Percentiles rank a stretch among this genome's conserved stretches.
Evolutionary conservation across 2,113 vertebrate species (phyloP).

Genomic region (Gasterosteus nipponicus): DNA sequence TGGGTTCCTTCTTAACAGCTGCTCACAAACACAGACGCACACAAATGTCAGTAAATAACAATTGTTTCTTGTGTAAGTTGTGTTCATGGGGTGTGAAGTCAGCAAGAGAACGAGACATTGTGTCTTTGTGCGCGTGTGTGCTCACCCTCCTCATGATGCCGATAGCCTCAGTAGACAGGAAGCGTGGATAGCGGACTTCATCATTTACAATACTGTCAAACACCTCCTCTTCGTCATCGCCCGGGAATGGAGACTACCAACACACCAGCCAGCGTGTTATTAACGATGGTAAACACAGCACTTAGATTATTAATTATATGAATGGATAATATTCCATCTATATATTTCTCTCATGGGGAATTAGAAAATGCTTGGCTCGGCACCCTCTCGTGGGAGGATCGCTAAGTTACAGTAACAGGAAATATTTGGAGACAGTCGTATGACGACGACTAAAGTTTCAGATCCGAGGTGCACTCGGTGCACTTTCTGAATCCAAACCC

Average conservation of each 20-base stretch:
- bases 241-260: slow-evolving; percentile 94
- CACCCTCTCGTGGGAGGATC: no score
- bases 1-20: slow-evolving; percentile 95
- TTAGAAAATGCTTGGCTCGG: no score
- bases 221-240: slow-evolving; percentile 98
- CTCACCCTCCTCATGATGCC: slow-evolving; percentile 97
- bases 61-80: slow-evolving; percentile 4
- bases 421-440: neutral
- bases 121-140: neutral
- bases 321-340: no score
- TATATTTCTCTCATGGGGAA: no score
- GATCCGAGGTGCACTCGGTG: no score
- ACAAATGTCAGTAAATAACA: neutral
- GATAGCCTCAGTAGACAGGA: slow-evolving; percentile 95
- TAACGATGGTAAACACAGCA: neutral
- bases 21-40: slow-evolving; percentile 32
- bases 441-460: neutral
- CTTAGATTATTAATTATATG: neutral
- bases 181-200: slow-evolving; percentile 97
- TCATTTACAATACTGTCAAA: slow-evolving; percentile 99
- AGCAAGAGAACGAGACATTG: neutral
- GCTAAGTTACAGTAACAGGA: neutral
- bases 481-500: neutral
- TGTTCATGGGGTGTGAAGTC: neutral
- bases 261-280: neutral